A percentile compares a stretch with the other conserved stretches of the same genome.
Evolutionary conservation across 2,888 invertebrate genomes (phyloP).

Genomic region (Ophioninae sp.): DNA sequence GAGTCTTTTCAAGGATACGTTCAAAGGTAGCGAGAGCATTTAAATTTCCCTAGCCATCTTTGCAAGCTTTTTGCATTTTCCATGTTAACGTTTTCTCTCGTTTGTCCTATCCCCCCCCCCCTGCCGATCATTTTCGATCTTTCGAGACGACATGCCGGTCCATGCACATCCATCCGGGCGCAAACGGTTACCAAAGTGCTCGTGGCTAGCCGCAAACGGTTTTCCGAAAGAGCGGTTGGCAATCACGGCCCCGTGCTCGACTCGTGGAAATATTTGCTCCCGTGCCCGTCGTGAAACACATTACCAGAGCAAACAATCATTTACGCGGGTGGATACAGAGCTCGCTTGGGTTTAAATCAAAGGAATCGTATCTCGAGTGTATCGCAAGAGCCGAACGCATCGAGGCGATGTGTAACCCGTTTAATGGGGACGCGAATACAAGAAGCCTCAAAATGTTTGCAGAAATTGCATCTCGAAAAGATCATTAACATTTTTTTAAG

Average conservation of each 20-base stretch:
- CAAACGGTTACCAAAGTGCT: slow-evolving; percentile 16
- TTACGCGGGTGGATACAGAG: slow-evolving; percentile 10
- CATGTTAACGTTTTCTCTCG: background rate
- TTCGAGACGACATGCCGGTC: background rate
- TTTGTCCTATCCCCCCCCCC: background rate
- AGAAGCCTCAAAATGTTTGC: no score
- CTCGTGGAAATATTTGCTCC: slow-evolving; percentile 59
- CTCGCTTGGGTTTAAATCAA: slow-evolving; percentile 1
- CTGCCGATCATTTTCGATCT: background rate
- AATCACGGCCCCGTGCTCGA: slow-evolving; percentile 34
- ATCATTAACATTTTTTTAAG: no score
- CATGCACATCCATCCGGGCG: background rate
- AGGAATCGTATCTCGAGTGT: background rate
- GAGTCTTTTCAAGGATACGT: background rate
- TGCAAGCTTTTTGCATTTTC: slow-evolving; percentile 9
- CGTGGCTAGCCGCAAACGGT: slow-evolving; percentile 4
- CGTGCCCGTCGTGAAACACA: slow-evolving; percentile 51
- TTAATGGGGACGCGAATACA: no score
- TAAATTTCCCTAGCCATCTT: background rate
- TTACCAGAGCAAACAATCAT: slow-evolving; percentile 64
- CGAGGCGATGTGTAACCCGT: background rate
- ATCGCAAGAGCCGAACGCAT: background rate
- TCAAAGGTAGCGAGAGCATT: background rate
- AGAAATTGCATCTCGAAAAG: no score
- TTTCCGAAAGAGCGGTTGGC: slow-evolving; percentile 2